Conservation (phyloP, 2,113 vertebrate genomes). For the Alosa alosa region DNA sequence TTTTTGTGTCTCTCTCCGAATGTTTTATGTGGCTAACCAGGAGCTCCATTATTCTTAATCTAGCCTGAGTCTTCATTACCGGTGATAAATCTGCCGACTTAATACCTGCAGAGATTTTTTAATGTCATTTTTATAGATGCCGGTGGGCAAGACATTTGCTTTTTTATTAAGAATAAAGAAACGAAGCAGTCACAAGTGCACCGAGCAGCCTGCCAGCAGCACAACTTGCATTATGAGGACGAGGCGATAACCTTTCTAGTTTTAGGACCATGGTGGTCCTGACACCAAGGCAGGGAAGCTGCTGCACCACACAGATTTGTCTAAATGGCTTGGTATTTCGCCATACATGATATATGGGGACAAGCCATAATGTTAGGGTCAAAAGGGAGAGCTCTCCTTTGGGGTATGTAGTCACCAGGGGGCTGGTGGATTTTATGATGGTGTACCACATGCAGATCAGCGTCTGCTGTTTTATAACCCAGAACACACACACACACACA, state of each 20-base stretch:
- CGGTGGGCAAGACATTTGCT: background rate
- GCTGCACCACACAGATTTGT: background rate
- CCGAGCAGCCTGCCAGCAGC: too few species aligned
- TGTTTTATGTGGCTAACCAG: background rate
- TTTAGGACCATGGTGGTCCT: background rate
- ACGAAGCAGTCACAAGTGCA: too few species aligned
- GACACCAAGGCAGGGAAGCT: background rate
- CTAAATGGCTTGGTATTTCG: background rate
- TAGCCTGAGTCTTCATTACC: background rate
- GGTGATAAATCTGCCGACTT: background rate
- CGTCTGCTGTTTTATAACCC: conserved; percentile 14
- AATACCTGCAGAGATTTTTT: conserved; percentile 11
- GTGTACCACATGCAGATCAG: conserved; percentile 26
- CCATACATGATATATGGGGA: background rate
- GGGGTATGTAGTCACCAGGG: background rate
- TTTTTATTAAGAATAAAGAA: background rate
- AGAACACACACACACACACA: background rate
- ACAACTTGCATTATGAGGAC: background rate
- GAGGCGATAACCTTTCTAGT: background rate
- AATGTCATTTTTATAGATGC: background rate
- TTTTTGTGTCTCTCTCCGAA: background rate
- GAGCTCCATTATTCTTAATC: conserved; percentile 5
- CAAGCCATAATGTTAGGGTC: conserved; percentile 28
- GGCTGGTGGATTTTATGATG: background rate
- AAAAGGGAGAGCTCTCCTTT: background rate